Conservation (phyloP, 1,140 invertebrate species). For the Drosophila tropicalis region DNA sequence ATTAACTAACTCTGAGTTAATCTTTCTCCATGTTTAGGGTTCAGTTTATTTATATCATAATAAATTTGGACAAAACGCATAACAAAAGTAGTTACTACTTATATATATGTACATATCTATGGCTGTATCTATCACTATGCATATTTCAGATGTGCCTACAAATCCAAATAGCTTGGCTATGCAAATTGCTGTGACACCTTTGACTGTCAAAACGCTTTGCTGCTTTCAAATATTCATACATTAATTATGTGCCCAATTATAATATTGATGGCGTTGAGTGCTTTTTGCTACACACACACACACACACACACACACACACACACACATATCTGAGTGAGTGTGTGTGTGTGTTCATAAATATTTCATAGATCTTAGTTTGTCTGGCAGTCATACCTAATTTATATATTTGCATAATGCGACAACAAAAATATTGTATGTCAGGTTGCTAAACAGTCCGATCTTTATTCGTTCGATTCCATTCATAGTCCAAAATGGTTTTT, state of each 20-base stretch:
- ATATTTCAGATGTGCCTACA: not conserved
- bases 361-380: constrained; percentile 41
- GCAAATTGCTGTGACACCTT: constrained; percentile 57
- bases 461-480: not conserved
- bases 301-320: not conserved
- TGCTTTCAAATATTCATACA: constrained; percentile 26
- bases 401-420: constrained; percentile 30
- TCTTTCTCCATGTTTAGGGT: not conserved
- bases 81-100: not conserved
- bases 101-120: not conserved
- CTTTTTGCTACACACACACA: not conserved
- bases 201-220: constrained; percentile 26
- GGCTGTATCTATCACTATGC: constrained; percentile 8
- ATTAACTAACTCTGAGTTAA: not conserved
- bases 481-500: not conserved
- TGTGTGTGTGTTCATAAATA: constrained; percentile 57
- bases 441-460: not conserved
- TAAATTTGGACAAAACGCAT: not conserved
- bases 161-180: constrained; percentile 27
- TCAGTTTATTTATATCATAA: not conserved
- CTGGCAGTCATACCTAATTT: constrained; percentile 18
- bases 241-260: constrained; percentile 64
- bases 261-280: constrained; percentile 48
- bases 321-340: not conserved
- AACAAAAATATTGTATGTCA: not conserved